A percentile compares a stretch with the other conserved stretches of the same genome.
Conservation (phyloP, 2,797 vertebrate genomes). For the Sebastes nivosus region DNA sequence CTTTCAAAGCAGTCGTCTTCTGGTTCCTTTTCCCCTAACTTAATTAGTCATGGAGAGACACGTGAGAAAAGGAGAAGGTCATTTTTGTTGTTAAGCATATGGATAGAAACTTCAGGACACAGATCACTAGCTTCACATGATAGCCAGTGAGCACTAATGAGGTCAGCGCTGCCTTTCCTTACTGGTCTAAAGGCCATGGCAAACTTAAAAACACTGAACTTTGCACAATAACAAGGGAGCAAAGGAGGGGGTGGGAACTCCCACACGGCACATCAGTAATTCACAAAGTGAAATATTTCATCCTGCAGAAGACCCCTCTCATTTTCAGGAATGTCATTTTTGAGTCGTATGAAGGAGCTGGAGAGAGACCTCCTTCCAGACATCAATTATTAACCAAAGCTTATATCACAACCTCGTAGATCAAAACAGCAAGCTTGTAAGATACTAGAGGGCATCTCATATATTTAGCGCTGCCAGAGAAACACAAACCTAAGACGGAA, state of each 20-base stretch:
- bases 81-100: slow-evolving; percentile 66
- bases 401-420: slow-evolving; percentile 79
- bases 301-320: slow-evolving; percentile 73
- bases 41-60: slow-evolving; percentile 58
- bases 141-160: slow-evolving; percentile 71
- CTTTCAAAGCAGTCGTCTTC: slow-evolving; percentile 27
- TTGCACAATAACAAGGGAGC: slow-evolving; percentile 68
- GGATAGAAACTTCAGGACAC: slow-evolving; percentile 59
- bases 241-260: slow-evolving; percentile 57
- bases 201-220: slow-evolving; percentile 71
- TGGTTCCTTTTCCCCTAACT: slow-evolving; percentile 22
- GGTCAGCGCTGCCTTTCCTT: slow-evolving; percentile 60
- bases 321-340: slow-evolving; percentile 82
- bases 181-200: slow-evolving; percentile 66
- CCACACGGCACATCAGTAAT: slow-evolving; percentile 76
- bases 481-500: slow-evolving; percentile 75
- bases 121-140: slow-evolving; percentile 53
- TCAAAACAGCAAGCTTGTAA: slow-evolving; percentile 80
- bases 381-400: slow-evolving; percentile 83
- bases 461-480: slow-evolving; percentile 79
- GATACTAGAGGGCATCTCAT: slow-evolving; percentile 79
- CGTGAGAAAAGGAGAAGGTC: slow-evolving; percentile 60
- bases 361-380: slow-evolving; percentile 74
- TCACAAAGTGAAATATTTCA: slow-evolving; percentile 78
- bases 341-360: slow-evolving; percentile 66